Base-by-base conservation (phyloP, 2,888 invertebrate species). In the Tiliacea citrago region DNA sequence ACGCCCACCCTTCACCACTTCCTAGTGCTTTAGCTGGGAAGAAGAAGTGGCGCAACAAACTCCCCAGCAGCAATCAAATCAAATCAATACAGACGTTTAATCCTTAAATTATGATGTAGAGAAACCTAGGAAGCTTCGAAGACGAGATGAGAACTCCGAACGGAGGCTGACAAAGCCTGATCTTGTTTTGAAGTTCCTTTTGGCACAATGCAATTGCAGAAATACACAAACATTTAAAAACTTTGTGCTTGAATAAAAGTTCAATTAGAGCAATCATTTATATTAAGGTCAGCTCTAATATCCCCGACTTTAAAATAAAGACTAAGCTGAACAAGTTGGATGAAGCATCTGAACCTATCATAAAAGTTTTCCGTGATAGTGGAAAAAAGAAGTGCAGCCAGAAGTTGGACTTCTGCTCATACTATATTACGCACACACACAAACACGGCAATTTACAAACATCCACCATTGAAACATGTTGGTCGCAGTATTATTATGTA, bases 401-500 rank as follows among this genome's bases (percentile, higher is more conserved):
- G 0, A n/a, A 60, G 35, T 53, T 12, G 6, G 2, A 35, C 79
- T 82, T 74, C 79, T 81, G 63, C 39, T 8, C 12, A 21, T 24
- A 10, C 0, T 62, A 35, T n/a, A 39, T 18, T 39, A 13, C 51
- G 29, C 21, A 47, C 39, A 24, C 55, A 39, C 8, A 53, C 39
- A 73, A 16, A 63, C 29, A 47, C 39, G 24, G 10, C 29, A 24
- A 9, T 45, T 51, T 29, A 68, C 49, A 68, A 74, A 65, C 29
- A 51, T 53, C 29, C 10, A 82, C 69, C 51, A 51, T 58, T 57
- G 71, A 71, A 72, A 51, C 76, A 62, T 2, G 82, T 62, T 45
- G n/a, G 60, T 45, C 63, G 51, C 66, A 57, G 58, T 6, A 49
- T 73, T 61, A 70, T 82, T 76, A 83, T 73, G 68, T 73, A 83